Conservation (phyloP, 2,113 vertebrate species). For the Tylochromis polylepis region DNA sequence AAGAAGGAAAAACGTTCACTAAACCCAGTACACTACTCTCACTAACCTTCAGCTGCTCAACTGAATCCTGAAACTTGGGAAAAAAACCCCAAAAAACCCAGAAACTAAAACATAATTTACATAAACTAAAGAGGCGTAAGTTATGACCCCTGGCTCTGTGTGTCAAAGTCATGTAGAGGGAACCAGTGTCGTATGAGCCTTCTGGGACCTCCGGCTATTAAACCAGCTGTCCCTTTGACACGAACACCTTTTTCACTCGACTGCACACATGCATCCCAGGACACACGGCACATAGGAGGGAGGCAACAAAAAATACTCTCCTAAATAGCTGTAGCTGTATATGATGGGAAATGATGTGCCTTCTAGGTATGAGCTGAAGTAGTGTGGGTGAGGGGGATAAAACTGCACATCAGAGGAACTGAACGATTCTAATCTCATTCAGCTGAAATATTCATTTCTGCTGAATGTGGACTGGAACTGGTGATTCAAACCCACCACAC, state of each 20-base stretch:
- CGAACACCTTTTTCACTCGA: neutral
- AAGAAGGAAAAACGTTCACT: neutral
- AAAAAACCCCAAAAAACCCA: neutral
- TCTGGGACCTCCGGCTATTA: neutral
- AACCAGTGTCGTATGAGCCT: neutral
- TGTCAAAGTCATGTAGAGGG: constrained; percentile 10
- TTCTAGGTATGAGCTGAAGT: neutral
- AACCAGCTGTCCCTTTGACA: constrained; percentile 43
- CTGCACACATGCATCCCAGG: neutral
- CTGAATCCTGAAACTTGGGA: neutral
- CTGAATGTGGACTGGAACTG: neutral
- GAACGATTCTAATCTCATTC: neutral
- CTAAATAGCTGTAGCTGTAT: neutral
- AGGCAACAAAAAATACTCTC: neutral
- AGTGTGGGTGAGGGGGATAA: neutral
- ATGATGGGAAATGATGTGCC: neutral
- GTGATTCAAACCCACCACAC: neutral
- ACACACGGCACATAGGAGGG: neutral
- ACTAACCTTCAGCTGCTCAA: neutral
- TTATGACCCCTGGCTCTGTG: constrained; percentile 18
- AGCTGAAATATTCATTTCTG: neutral
- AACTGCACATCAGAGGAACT: neutral
- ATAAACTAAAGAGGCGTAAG: neutral
- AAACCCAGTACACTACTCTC: neutral
- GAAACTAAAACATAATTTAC: neutral